phyloP scores from a whole-genome alignment of 2,888 invertebrate species.

The Andrena bicolor region DNA sequence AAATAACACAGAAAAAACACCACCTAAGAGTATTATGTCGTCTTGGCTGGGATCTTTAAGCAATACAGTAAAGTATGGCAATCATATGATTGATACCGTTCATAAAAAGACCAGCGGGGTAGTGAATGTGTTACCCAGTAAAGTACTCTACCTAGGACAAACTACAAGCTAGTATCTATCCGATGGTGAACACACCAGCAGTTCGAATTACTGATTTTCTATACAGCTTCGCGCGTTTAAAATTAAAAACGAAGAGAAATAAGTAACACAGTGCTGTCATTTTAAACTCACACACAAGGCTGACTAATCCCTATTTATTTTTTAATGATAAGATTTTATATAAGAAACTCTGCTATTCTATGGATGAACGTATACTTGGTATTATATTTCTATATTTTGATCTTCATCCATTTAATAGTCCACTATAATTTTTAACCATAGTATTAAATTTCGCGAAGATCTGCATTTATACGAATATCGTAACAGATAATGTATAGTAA shows the following conservation, averaged over 20 bases:
- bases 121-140: constrained; percentile 80
- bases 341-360: constrained; percentile 2
- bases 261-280: constrained; percentile 18
- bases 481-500: constrained; percentile 1
- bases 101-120: constrained; percentile 86
- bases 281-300: constrained; percentile 56
- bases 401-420: constrained; percentile 7
- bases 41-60: constrained; percentile 87
- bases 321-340: constrained; percentile 6
- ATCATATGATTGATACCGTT: constrained; percentile 87
- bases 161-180: constrained; percentile 57
- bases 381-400: constrained; percentile 6
- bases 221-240: too few species aligned
- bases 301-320: constrained; percentile 65
- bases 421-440: constrained; percentile 24
- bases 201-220: too few species aligned
- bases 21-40: constrained; percentile 86
- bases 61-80: constrained; percentile 88
- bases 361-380: constrained; percentile 1
- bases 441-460: constrained; percentile 34
- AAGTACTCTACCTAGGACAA: constrained; percentile 79
- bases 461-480: constrained; percentile 19
- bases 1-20: constrained; percentile 78
- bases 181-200: not conserved
- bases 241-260: constrained; percentile 5